Conservation (phyloP, 2,888 invertebrate species). For the Craniophora ligustri region DNA sequence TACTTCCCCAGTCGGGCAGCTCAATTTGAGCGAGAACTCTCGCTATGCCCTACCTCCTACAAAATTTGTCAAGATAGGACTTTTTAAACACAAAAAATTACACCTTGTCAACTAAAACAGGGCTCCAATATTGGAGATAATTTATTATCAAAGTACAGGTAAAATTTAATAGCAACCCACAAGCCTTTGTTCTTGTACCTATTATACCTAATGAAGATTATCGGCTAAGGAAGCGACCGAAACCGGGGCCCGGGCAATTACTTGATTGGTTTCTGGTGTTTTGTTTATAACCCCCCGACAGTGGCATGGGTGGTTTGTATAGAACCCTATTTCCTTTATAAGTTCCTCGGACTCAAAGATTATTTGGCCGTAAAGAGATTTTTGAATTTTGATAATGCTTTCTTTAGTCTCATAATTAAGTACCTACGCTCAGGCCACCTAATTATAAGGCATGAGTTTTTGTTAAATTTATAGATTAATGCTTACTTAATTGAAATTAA, state of each 20-base stretch:
- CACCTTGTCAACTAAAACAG: too few species aligned
- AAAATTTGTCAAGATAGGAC: too few species aligned
- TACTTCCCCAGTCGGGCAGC: too few species aligned
- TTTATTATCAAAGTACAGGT: slow-evolving; percentile 39
- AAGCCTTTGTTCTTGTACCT: too few species aligned
- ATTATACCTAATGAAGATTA: slow-evolving; percentile 74
- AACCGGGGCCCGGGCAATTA: slow-evolving; percentile 67
- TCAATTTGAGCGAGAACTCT: too few species aligned
- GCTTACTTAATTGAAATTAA: too few species aligned
- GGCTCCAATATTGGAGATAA: slow-evolving; percentile 6
- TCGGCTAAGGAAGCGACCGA: slow-evolving; percentile 61
- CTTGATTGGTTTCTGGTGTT: slow-evolving; percentile 84
- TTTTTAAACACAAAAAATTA: too few species aligned
- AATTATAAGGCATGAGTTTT: slow-evolving; percentile 13
- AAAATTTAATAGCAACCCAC: slow-evolving; percentile 42
- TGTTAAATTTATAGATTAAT: background rate
- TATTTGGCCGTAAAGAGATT: slow-evolving; percentile 56
- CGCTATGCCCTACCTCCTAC: too few species aligned
- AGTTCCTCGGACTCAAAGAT: slow-evolving; percentile 51
- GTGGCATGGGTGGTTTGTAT: slow-evolving; percentile 48
- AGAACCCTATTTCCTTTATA: slow-evolving; percentile 42
- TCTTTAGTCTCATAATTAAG: slow-evolving; percentile 36
- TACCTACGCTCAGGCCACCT: slow-evolving; percentile 21
- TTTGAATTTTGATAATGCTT: slow-evolving; percentile 53
- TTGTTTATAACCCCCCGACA: slow-evolving; percentile 65